These are phyloP conservation scores for Catharus fuscescens DNA, from an alignment of 2,113 vertebrate species.

Conservation along the genomic window DNA sequence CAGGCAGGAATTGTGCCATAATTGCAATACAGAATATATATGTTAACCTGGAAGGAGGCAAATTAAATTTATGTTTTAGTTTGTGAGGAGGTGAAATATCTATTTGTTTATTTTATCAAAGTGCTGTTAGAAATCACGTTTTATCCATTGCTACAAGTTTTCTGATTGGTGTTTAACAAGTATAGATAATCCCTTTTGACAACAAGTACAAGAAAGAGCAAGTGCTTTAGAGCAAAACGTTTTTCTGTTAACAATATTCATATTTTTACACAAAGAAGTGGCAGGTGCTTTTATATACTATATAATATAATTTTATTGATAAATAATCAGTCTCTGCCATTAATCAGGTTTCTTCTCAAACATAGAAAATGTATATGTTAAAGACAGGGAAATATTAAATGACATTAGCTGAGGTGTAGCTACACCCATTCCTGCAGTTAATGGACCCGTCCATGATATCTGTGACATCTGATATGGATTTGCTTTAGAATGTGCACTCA, in stretches of 20 bases:
- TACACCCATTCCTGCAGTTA: background rate
- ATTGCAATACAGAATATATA: background rate
- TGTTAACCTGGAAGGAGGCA: background rate
- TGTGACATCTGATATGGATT: background rate
- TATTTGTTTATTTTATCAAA: background rate
- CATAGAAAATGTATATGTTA: background rate
- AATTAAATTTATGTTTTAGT: background rate
- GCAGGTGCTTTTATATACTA: background rate
- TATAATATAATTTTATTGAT: background rate
- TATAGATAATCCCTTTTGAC: background rate
- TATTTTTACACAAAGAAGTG: background rate
- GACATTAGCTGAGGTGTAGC: background rate
- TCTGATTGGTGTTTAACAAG: background rate
- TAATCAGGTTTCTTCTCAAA: background rate
- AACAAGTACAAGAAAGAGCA: background rate
- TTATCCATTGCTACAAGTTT: background rate
- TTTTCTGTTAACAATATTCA: background rate
- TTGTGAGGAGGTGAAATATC: background rate
- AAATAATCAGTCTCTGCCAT: background rate
- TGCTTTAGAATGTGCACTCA: background rate
- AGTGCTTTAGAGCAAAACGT: background rate
- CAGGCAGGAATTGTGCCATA: background rate
- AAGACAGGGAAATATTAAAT: background rate
- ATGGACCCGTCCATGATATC: background rate
- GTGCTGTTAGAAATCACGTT: background rate